These are phyloP conservation scores for Oscheius sp. DNA, from an alignment of 2,888 invertebrate genomes.

Conservation along the genomic window DNA sequence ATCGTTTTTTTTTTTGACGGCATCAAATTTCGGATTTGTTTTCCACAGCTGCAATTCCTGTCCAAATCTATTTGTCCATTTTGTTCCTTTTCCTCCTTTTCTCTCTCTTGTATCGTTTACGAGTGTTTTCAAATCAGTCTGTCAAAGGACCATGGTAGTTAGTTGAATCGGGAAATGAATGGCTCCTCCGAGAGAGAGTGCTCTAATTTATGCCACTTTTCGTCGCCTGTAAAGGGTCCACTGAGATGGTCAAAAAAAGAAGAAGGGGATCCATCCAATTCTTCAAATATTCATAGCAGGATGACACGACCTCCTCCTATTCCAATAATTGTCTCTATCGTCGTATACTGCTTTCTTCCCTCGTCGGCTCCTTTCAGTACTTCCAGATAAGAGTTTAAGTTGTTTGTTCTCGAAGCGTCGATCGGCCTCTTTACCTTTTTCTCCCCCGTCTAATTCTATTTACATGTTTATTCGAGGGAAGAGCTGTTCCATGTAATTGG, in stretches of 20 bases:
- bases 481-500: slow-evolving; percentile 1
- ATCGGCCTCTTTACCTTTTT: background rate
- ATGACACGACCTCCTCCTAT: background rate
- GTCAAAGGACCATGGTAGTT: background rate
- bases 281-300: too few species aligned
- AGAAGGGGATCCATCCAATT: too few species aligned
- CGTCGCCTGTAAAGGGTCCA: background rate
- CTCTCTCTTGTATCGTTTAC: background rate
- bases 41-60: too few species aligned
- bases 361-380: slow-evolving; percentile 22
- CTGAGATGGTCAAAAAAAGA: background rate
- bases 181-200: background rate
- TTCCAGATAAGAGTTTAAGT: slow-evolving; percentile 28
- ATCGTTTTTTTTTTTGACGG: too few species aligned
- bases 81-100: too few species aligned
- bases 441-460: background rate
- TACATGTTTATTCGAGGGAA: background rate
- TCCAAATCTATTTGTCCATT: too few species aligned
- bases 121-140: background rate
- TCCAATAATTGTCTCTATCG: background rate
- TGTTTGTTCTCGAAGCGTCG: slow-evolving; percentile 19
- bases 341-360: slow-evolving; percentile 11
- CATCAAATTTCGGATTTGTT: too few species aligned
- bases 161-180: background rate
- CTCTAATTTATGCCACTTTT: background rate